Conservation (phyloP, 2,888 invertebrate genomes). For the Corythucha ciliata region DNA sequence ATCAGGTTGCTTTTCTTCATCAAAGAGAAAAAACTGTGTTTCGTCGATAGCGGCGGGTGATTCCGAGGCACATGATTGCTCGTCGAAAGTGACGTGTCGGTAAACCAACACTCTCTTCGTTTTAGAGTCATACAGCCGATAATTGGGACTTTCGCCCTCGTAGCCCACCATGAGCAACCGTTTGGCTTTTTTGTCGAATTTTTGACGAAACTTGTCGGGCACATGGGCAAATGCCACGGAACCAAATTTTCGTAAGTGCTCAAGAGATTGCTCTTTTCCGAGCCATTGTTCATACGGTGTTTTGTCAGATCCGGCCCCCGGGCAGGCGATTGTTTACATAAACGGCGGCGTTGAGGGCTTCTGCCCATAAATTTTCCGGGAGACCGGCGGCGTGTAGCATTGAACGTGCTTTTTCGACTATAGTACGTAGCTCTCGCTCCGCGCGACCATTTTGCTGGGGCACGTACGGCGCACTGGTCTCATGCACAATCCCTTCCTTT, state of each 20-base stretch:
- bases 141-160: too few species aligned
- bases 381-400: slow-evolving; percentile 35
- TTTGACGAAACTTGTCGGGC: background rate
- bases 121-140: too few species aligned
- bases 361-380: slow-evolving; percentile 35
- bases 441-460: slow-evolving; percentile 26
- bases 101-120: too few species aligned
- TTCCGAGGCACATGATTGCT: too few species aligned
- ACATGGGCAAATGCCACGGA: slow-evolving; percentile 15
- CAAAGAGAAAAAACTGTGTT: too few species aligned
- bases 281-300: slow-evolving; percentile 23
- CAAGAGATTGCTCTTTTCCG: slow-evolving; percentile 14
- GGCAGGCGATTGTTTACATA: slow-evolving; percentile 38
- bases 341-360: slow-evolving; percentile 35
- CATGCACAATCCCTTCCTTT: slow-evolving; percentile 17
- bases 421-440: too few species aligned
- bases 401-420: too few species aligned
- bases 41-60: too few species aligned
- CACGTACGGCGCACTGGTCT: slow-evolving; percentile 19
- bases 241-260: slow-evolving; percentile 25
- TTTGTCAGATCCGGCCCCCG: slow-evolving; percentile 5
- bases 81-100: too few species aligned
- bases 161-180: slow-evolving; percentile 17
- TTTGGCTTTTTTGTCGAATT: slow-evolving; percentile 21
- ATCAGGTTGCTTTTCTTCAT: too few species aligned